Evolutionary conservation across 2,113 vertebrate genomes (phyloP), one percentile per base, ranked within the genome.

Genomic region (Climacteris rufus): DNA sequence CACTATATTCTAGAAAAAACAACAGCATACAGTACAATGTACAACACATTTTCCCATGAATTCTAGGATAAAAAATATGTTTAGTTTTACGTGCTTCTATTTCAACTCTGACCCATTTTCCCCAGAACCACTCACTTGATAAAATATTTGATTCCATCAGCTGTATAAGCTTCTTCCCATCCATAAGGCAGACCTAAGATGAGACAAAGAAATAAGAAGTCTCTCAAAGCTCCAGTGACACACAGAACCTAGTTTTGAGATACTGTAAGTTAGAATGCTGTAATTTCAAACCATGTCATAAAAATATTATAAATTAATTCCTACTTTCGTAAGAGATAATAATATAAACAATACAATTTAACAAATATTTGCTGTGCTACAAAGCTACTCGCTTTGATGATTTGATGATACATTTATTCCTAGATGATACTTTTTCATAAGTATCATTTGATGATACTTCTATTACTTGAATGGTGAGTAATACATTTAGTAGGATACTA

Each of bases 121-220:
- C 83, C 92, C 94, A 97, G 94, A 98, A 47, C 39, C 56, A 98
- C 99, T 98, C 98, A 99, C 99, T 99, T 99, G 98, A 99, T 99
- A 95, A 98, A 99, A 95, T 99, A 99, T 88, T 98, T 99, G 94
- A 98, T 98, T 92, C 99, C 99, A 65, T 99, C 99, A 96, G 98
- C 98, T 92, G 99, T 99, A 94, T 98, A 99, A 87, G 99, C 99
- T 97, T 99, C 98, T 94, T 99, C 99, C 98, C 98, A 99, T 90
- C 98, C 99, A 14, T 98, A 99, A 71, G 99, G 99, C 92, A 99
- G 98, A 98, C 97, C 99, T 99, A 89, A 22, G 79, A 89, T 65
- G 83, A 95, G 94, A 97, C 8, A 60, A 68, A 90, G 64, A 94
- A 90, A 69, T 28, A 57, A 89, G 90, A 95, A 52, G 24, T 94